Evolutionary conservation across 2,797 vertebrate species (phyloP), one percentile per base, ranked within the genome.

Genomic region (Cheirogaleus major): DNA sequence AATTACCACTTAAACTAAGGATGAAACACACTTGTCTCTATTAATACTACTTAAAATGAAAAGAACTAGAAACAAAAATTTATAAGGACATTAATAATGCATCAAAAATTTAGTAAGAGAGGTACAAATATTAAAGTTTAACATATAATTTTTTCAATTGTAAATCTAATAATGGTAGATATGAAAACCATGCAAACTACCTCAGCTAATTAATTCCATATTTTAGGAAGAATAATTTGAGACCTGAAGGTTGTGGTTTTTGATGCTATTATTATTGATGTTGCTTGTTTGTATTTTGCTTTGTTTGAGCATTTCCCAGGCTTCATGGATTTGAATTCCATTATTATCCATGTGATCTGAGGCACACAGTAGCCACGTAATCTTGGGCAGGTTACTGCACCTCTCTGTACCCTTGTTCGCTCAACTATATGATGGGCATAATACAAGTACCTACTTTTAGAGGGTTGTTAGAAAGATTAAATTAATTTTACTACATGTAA

Each of bases 211-310:
- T 72, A 79, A 80, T 89, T 73, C 12, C 38, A 84, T 23, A 65
- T 79, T 93, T 93, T 81, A 92, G 41, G 45, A 69, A 82, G 55
- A 91, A 78, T 52, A 67, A n/a, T 63, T 2, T 82, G 27, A 95
- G 76, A 50, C 70, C 70, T 82, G 27, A 32, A 75, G 43, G 63
- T 30, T 30, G 57, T 52, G 7, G 50, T 70, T 17, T 70, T 73
- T 32, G 63, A 65, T 69, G 45, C 14, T 75, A 22, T 1, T 41
- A 22, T 43, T 50, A 17, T 32, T 25, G 78, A 48, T 79, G 41
- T 22, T 85, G 48, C 35, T 50, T 91, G 65, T 41, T 67, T 87
- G 15, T 13, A 38, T 67, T 87, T 63, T 73, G 35, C 75, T 86
- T 80, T 55, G 18, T 80, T 80, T 55, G 30, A 35, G 32, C 73